These are phyloP conservation scores for Phodopus roborovskii DNA, from an alignment of 2,113 vertebrate species.

Conservation along the genomic window DNA sequence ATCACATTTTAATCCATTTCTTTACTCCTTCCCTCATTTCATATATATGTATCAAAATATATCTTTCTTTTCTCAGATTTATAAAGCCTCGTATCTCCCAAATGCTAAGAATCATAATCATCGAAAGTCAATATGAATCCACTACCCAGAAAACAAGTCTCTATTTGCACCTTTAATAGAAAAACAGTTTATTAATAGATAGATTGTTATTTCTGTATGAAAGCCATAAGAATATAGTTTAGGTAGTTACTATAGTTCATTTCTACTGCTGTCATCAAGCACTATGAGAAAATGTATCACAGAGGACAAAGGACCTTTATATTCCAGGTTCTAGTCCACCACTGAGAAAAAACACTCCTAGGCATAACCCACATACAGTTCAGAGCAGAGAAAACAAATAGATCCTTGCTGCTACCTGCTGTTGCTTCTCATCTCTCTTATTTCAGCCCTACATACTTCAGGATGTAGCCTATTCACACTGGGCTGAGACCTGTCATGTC, in stretches of 20 bases:
- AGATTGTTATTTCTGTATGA: background rate
- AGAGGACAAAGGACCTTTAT: background rate
- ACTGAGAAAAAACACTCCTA: background rate
- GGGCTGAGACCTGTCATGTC: background rate
- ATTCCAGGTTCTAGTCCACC: no score
- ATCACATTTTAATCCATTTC: no score
- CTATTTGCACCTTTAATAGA: background rate
- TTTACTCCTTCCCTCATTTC: background rate
- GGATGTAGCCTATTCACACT: background rate
- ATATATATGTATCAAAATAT: background rate
- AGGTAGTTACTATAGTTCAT: background rate
- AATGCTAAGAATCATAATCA: background rate
- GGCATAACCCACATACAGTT: background rate
- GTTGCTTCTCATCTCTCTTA: background rate
- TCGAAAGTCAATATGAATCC: background rate
- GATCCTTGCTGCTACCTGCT: background rate
- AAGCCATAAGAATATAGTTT: background rate
- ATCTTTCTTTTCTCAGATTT: background rate
- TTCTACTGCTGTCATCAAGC: background rate
- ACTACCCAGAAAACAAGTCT: background rate
- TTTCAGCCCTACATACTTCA: background rate
- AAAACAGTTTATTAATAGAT: conserved; percentile 29
- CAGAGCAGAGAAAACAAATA: background rate
- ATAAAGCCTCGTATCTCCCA: background rate
- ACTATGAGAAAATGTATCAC: no score